Evolutionary conservation across 1,140 invertebrate species (phyloP), one percentile per base, ranked within the genome.

Genomic region (Drosophila littoralis): DNA sequence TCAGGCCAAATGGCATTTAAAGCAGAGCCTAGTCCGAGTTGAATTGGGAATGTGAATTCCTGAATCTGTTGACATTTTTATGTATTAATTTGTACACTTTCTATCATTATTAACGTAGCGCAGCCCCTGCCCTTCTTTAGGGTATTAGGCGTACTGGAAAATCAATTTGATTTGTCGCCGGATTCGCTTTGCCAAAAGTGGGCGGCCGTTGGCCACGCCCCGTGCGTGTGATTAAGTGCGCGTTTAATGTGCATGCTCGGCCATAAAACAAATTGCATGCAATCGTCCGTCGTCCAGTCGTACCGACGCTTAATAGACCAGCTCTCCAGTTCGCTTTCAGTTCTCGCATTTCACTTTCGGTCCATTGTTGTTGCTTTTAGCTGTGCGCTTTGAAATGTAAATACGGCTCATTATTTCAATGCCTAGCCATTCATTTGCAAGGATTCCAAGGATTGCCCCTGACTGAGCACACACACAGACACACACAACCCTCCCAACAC

Each of bases 351-450:
- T 35, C 51, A 12, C 36, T 22, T 28, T 70, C 50, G 40, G 32
- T 54, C 35, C 54, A 22, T 51, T 58, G 58, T 57, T 79, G 32
- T 40, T 54, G 50, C 15, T 50, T 61, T 35, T 57, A 28, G 40
- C 28, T 46, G 43, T 75, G 69, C 55, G 84, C 85, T 89, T 84
- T 88, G 84, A 88, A 89, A 90, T 90, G 86, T 90, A 90, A 90
- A 89, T 90, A 89, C 81, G 63, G 79, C 84, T 90, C 85, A 90
- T 90, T 90, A 90, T 90, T 90, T 89, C 81, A 73, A 90, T 85
- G 68, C 78, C 68, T 67, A 65, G 81, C 78, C 76, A 90, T 85
- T 90, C 78, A 85, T 86, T 86, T 84, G 78, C 79, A 75, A 68
- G 77, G 81, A 78, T 90, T 73, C 38, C 46, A 67, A 48, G 22